Conservation (phyloP, 2,797 vertebrate species). For the Micropoecilia bifurca region DNA sequence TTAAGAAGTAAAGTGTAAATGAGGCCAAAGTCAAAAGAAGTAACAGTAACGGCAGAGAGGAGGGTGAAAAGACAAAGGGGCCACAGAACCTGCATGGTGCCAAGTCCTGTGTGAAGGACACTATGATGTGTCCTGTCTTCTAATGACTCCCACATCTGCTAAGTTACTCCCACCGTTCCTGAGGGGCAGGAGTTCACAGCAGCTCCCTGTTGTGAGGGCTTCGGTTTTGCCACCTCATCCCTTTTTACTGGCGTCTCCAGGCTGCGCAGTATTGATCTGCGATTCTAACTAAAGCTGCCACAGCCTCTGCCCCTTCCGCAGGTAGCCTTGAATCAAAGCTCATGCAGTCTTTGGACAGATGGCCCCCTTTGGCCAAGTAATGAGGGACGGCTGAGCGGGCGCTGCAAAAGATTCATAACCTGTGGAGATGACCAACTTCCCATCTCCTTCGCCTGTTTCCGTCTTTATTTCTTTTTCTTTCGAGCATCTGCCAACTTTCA, state of each 20-base stretch:
- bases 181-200: constrained; percentile 32
- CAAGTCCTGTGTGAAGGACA: constrained; percentile 61
- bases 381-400: constrained; percentile 43
- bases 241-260: constrained; percentile 16
- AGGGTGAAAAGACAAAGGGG: constrained; percentile 27
- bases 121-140: constrained; percentile 45
- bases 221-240: constrained; percentile 18
- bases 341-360: constrained; percentile 46
- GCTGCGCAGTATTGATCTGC: not conserved
- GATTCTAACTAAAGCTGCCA: constrained; percentile 15
- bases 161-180: constrained; percentile 41
- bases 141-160: constrained; percentile 64
- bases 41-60: not conserved
- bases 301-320: constrained; percentile 20
- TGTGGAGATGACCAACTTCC: constrained; percentile 24
- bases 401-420: constrained; percentile 42
- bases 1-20: constrained; percentile 16
- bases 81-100: constrained; percentile 28
- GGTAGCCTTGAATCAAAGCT: constrained; percentile 25
- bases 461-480: constrained; percentile 16
- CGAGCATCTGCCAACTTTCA: not conserved
- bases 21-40: not conserved
- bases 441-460: constrained; percentile 5
- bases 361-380: constrained; percentile 54
- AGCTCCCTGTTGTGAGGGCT: constrained; percentile 20